These are phyloP conservation scores for Melanaphis sacchari DNA, from an alignment of 1,140 invertebrate species.

Conservation along the genomic window DNA sequence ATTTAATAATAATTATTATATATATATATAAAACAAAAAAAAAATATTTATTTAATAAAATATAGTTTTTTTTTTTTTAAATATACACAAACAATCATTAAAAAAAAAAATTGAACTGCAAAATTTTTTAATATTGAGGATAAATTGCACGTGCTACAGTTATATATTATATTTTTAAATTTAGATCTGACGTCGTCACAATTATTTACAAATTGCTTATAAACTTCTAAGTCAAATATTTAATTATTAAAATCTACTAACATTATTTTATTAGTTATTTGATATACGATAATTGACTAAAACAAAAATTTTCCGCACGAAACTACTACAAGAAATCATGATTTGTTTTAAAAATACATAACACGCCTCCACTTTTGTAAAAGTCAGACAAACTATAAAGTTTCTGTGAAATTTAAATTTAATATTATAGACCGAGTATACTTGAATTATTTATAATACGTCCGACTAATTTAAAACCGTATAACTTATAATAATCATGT, in stretches of 20 bases:
- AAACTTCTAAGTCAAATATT: background rate
- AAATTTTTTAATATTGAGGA: no score
- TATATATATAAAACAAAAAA: no score
- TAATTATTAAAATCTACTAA: background rate
- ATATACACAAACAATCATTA: no score
- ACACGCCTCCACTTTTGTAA: background rate
- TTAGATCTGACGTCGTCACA: no score
- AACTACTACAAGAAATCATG: background rate
- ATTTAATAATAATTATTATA: no score
- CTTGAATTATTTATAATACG: conserved; percentile 40
- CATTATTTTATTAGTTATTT: background rate
- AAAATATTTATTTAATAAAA: no score
- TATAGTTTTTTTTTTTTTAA: no score
- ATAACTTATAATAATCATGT: conserved; percentile 49
- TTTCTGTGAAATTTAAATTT: conserved; percentile 31
- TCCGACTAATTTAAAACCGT: background rate
- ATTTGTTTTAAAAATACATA: background rate
- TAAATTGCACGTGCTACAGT: no score
- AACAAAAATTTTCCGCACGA: background rate
- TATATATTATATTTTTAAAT: no score
- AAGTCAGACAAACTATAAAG: background rate
- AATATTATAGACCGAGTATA: background rate
- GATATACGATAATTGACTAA: background rate
- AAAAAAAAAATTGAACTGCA: no score
- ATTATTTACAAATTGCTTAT: no score